phyloP scores from a whole-genome alignment of 1,140 invertebrate genomes.

The Holotrichia oblita region DNA sequence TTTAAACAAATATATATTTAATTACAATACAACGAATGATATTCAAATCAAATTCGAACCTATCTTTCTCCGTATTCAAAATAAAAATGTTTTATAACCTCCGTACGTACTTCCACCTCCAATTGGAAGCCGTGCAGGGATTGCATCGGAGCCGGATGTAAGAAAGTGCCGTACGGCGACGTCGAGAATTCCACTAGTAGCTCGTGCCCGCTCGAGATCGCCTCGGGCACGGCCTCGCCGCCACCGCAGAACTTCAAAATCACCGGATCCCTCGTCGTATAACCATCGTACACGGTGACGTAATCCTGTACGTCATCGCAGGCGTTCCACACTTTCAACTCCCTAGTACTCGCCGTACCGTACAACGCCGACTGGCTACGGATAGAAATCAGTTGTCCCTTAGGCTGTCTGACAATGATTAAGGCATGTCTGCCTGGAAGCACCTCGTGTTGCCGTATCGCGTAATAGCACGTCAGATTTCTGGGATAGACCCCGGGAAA shows the following conservation, averaged over 20 bases:
- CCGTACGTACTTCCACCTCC: conserved; percentile 75
- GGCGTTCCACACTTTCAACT: conserved; percentile 76
- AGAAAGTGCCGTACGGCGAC: conserved; percentile 88
- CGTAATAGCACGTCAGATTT: conserved; percentile 89
- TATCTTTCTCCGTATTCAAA: conserved; percentile 54
- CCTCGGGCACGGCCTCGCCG: conserved; percentile 82
- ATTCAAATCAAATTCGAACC: background rate
- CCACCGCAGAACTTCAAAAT: conserved; percentile 90
- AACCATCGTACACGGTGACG: conserved; percentile 88
- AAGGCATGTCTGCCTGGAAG: conserved; percentile 81
- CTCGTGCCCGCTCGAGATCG: conserved; percentile 85
- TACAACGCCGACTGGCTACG: conserved; percentile 73
- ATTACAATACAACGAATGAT: too few species aligned
- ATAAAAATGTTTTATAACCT: conserved; percentile 34
- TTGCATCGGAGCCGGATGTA: conserved; percentile 78
- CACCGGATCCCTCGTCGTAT: conserved; percentile 86
- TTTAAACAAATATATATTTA: too few species aligned
- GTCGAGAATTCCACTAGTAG: conserved; percentile 89
- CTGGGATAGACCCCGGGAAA: conserved; percentile 91
- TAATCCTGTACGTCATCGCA: conserved; percentile 90
- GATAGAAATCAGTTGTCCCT: conserved; percentile 84
- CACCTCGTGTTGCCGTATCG: conserved; percentile 79
- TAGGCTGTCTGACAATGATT: conserved; percentile 82
- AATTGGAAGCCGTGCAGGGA: conserved; percentile 87
- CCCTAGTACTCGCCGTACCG: conserved; percentile 59